Percentiles rank a stretch among this genome's conserved stretches.
Conservation (phyloP, 2,113 vertebrate genomes). For the Mormoops blainvillei region DNA sequence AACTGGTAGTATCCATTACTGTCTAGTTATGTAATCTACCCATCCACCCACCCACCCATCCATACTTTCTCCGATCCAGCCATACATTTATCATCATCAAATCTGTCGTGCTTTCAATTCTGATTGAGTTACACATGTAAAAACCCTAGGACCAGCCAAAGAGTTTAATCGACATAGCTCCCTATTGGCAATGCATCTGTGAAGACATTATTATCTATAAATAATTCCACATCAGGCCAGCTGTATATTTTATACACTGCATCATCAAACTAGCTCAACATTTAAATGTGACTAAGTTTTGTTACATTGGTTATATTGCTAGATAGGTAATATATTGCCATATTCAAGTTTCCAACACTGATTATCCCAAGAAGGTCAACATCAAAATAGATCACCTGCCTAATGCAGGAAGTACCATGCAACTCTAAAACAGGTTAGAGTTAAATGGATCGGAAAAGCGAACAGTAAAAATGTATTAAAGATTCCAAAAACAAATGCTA, state of each 20-base stretch:
- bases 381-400: background rate
- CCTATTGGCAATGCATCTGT: conserved; percentile 48
- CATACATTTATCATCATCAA: conserved; percentile 62
- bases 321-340: background rate
- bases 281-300: background rate
- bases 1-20: conserved; percentile 43
- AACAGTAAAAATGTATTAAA: background rate
- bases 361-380: background rate
- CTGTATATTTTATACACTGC: background rate
- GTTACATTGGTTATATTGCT: background rate
- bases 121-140: conserved; percentile 67
- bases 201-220: conserved; percentile 31
- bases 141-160: conserved; percentile 56
- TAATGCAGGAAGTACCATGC: background rate
- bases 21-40: conserved; percentile 35
- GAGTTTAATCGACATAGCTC: conserved; percentile 59
- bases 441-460: background rate
- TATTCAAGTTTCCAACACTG: background rate
- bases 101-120: conserved; percentile 55
- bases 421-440: background rate
- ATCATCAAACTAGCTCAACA: background rate
- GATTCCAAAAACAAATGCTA: background rate
- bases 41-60: background rate
- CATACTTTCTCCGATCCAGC: background rate
- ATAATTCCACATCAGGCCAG: conserved; percentile 40